Evolutionary conservation across 2,113 vertebrate genomes (phyloP).

Genomic region (Turdus rufiventris): DNA sequence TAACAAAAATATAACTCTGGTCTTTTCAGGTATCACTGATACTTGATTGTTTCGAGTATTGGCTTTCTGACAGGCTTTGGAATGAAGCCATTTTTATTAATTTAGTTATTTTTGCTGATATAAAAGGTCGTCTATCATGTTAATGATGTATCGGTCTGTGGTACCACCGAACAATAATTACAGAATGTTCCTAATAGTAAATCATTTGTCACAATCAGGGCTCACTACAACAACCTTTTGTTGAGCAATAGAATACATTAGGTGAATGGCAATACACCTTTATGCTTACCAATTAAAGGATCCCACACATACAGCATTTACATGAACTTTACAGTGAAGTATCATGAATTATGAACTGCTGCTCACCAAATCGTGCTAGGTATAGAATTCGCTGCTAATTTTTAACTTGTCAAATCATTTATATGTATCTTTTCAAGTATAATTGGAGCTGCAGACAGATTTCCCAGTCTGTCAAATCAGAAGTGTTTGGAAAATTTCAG

Average conservation of each 20-base stretch:
- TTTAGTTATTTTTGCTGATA: slow-evolving; percentile 89
- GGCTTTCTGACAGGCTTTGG: slow-evolving; percentile 84
- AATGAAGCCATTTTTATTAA: slow-evolving; percentile 90
- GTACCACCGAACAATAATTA: slow-evolving; percentile 86
- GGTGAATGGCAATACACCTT: slow-evolving; percentile 79
- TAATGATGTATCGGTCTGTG: slow-evolving; percentile 84
- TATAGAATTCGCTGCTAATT: slow-evolving; percentile 60
- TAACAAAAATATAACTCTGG: slow-evolving; percentile 64
- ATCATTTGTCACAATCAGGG: slow-evolving; percentile 85
- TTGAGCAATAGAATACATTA: slow-evolving; percentile 77
- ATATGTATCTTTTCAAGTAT: slow-evolving; percentile 65
- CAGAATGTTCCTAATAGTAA: slow-evolving; percentile 86
- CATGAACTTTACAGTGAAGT: slow-evolving; percentile 49
- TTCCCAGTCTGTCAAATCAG: slow-evolving; percentile 57
- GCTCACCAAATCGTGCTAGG: slow-evolving; percentile 51
- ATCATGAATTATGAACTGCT: slow-evolving; percentile 62
- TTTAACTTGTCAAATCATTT: slow-evolving; percentile 69
- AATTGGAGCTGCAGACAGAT: slow-evolving; percentile 65
- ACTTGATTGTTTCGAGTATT: slow-evolving; percentile 79
- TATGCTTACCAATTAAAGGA: slow-evolving; percentile 67
- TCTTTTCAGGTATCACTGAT: slow-evolving; percentile 74
- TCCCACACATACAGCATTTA: slow-evolving; percentile 23
- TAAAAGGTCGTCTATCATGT: slow-evolving; percentile 86
- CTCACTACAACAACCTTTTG: slow-evolving; percentile 78
- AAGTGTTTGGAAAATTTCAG: slow-evolving; percentile 57